Conservation (phyloP, 1,140 invertebrate genomes). For the Globodera ellingtonae region DNA sequence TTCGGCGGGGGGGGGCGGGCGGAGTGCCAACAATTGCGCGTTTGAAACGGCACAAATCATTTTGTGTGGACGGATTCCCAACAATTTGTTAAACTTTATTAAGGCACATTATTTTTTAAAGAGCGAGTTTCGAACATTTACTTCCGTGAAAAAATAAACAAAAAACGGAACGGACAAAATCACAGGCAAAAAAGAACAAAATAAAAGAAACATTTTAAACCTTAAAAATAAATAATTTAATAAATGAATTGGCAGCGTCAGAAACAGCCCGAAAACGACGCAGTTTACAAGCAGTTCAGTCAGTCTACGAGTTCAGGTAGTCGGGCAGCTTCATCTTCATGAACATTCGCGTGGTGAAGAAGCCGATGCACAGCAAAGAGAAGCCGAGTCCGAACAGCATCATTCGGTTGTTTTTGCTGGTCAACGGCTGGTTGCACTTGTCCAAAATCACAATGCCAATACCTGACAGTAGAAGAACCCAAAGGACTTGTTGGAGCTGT, state of each 20-base stretch:
- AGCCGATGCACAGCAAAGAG: slow-evolving; percentile 87
- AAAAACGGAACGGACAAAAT: too few relatives aligned
- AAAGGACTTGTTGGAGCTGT: background rate
- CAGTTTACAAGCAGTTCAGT: background rate
- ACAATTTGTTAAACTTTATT: too few relatives aligned
- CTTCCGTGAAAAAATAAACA: too few relatives aligned
- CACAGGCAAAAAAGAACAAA: background rate
- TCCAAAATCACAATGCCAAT: slow-evolving; percentile 95
- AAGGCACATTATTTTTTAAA: too few relatives aligned
- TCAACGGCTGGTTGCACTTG: slow-evolving; percentile 85
- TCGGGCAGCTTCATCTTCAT: slow-evolving; percentile 96
- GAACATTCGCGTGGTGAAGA: slow-evolving; percentile 94
- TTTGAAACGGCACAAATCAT: too few relatives aligned
- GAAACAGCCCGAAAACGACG: too few relatives aligned
- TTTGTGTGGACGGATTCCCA: too few relatives aligned
- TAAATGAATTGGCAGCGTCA: background rate
- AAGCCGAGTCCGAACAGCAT: slow-evolving; percentile 78
- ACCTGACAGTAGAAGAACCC: slow-evolving; percentile 67
- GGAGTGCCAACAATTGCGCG: too few relatives aligned
- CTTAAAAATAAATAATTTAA: background rate
- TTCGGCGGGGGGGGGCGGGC: too few relatives aligned
- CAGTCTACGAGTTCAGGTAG: slow-evolving; percentile 16
- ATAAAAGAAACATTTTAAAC: background rate
- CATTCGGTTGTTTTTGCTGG: slow-evolving; percentile 87
- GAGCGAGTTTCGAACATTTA: too few relatives aligned